Base-by-base conservation (phyloP, 2,888 invertebrate species). In the Epistrophe grossulariae region DNA sequence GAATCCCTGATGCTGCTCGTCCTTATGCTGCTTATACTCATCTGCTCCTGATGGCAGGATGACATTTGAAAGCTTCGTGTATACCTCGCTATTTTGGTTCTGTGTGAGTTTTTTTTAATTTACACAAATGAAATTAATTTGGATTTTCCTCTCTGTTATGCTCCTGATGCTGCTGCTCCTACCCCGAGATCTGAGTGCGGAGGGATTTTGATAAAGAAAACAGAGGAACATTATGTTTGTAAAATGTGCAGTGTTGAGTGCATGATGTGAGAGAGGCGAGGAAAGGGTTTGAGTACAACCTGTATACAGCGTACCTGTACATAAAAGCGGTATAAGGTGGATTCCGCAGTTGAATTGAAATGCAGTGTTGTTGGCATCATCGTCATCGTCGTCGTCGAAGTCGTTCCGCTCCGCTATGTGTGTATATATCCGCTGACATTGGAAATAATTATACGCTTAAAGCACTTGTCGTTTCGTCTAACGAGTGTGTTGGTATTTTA, bases 111-210 rank as follows among this genome's bases (percentile, higher is more conserved):
- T 73, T 78, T 72, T 74, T 62, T 64, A 71, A 79, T 82, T 82
- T 78, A 71, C 73, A 85, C 82, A 85, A 85, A 82, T 85, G 82
- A 85, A 85, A 85, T 85, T 85, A 85, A 85, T 85, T 85, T 85
- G 85, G 78, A 79, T 82, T 85, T 78, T 81, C 74, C 78, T 71
- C 70, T 40, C 17, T n/a, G 8, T 55, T 55, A 7, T 40, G 24
- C 35, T 50, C 19, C 35, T 8, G n/a, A n/a, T n/a, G 24, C 31
- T 55, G 31, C 31, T 24, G 55, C 28, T 55, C 28, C 4, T 28
- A 4, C 24, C 40, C 11, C 15, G 9, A 35, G n/a, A 40, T 17
- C 35, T 45, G 19, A n/a, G 43, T 40, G 31, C 19, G 35, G 35
- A 28, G 38, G 73, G 17, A 64, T 24, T 28, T 45, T 19, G 43